Evolutionary conservation across 2,113 vertebrate genomes (phyloP), one percentile per base, ranked within the genome.

Genomic region (Australoheros scitulus): DNA sequence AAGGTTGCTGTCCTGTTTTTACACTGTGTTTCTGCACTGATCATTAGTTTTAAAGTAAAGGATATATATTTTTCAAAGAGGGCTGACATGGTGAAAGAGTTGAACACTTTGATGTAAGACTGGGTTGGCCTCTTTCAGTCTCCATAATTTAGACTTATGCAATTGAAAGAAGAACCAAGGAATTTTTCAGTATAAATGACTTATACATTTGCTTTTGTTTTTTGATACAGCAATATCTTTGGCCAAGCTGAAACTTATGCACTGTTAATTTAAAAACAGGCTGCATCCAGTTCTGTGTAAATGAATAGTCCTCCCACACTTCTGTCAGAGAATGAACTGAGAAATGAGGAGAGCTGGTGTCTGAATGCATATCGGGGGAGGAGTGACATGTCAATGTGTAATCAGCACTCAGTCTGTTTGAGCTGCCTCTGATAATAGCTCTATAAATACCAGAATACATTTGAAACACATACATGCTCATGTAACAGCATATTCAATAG

Each of bases 281-380:
- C 24, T 70, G 17, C 65, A 70, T 70, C 24, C 10, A 50, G 50
- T 50, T 50, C 65, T 29, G 29, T 50, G 65, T 70, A 50, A 43
- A 29, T 50, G 43, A 70, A 29, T 29, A 70, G 29, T 43, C 57
- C 60, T 70, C 81, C 75, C 47, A 89, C 75, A 70, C 75, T 56
- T 77, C 32, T 68, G 81, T 81, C 60, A 58, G 57, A 18, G 15
- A 79, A 32, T 52, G 47, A 60, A 72, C n/a, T 50, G 77, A 65
- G 79, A 76, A 52, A 61, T 59, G 32, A 81, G 26, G 20, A 74
- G 79, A 77, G 41, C 26, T 79, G 61, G 84, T 5, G 22, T 59
- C 56, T 79, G 68, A 89, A 84, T 76, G 63, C 55, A 36, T 5
- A 77, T 41, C 9, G 13, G 75, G 32, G 81, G 79, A 76, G 38